A percentile compares a stretch with the other conserved stretches of the same genome.
Evolutionary conservation across 2,113 vertebrate species (phyloP).

Genomic region (Aythya baeri): DNA sequence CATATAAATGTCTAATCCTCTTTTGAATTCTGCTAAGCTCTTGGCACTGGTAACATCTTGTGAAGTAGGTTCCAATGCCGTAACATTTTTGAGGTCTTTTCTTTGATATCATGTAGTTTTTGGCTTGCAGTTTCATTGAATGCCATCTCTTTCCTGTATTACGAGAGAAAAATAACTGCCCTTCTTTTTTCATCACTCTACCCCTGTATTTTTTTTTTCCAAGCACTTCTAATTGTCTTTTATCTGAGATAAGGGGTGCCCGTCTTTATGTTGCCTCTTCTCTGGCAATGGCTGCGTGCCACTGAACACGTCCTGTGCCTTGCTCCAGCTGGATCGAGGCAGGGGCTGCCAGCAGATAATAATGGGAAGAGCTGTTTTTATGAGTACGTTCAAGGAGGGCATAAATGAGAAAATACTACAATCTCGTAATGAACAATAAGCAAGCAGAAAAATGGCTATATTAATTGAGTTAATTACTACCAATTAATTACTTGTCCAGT

Average conservation of each 20-base stretch:
- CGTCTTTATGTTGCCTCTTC: neutral
- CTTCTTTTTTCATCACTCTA: neutral
- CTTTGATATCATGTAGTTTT: neutral
- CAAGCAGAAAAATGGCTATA: constrained; percentile 7
- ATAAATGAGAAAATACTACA: neutral
- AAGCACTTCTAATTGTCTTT: neutral
- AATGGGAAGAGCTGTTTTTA: neutral
- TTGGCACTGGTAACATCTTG: neutral
- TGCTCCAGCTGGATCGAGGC: neutral
- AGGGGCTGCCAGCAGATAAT: neutral
- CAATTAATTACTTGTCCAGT: neutral
- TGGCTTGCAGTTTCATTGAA: neutral
- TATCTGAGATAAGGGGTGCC: neutral
- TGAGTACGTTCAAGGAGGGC: neutral
- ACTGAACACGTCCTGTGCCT: neutral
- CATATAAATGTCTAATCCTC: constrained; percentile 41
- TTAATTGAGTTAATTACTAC: constrained; percentile 8
- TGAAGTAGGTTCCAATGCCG: neutral
- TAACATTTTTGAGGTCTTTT: neutral
- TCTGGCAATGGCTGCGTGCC: fast-evolving
- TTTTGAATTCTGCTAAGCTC: constrained; percentile 20
- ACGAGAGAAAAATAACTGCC: neutral
- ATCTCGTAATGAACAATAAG: neutral
- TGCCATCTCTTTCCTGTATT: neutral
- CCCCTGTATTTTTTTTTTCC: neutral